A percentile compares a stretch with the other conserved stretches of the same genome.
Evolutionary conservation across 1,140 invertebrate genomes (phyloP).

Genomic region (Drosophila seguyi): DNA sequence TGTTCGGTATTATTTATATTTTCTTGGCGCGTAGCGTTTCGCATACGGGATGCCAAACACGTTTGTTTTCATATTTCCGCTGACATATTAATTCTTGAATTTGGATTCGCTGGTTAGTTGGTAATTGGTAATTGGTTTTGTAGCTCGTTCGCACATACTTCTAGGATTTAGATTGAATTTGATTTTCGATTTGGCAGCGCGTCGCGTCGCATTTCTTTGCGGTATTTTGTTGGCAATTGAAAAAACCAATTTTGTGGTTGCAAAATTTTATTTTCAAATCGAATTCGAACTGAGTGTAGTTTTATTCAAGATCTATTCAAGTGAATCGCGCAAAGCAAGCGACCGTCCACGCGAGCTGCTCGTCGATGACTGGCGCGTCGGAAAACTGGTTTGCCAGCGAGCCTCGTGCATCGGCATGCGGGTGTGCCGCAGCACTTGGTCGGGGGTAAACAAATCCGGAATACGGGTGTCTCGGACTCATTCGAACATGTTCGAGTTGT

Average conservation of each 20-base stretch:
- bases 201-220: slow-evolving; percentile 78
- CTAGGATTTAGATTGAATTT: slow-evolving; percentile 40
- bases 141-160: slow-evolving; percentile 60
- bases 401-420: slow-evolving; percentile 37
- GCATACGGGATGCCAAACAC: slow-evolving; percentile 68
- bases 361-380: slow-evolving; percentile 58
- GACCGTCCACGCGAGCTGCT: slow-evolving; percentile 68
- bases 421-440: slow-evolving; percentile 3
- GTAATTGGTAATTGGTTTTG: slow-evolving; percentile 16
- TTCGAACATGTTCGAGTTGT: slow-evolving; percentile 58
- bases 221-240: slow-evolving; percentile 43
- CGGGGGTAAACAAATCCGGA: slow-evolving; percentile 14
- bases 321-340: slow-evolving; percentile 66
- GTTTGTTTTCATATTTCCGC: slow-evolving; percentile 79
- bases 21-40: slow-evolving; percentile 63
- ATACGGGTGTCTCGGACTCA: slow-evolving; percentile 10
- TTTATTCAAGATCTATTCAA: not conserved
- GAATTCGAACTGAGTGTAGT: slow-evolving; percentile 8
- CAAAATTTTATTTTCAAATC: slow-evolving; percentile 79
- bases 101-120: slow-evolving; percentile 16
- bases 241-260: slow-evolving; percentile 74
- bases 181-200: slow-evolving; percentile 37
- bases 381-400: slow-evolving; percentile 48
- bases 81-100: slow-evolving; percentile 64
- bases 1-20: slow-evolving; percentile 61